Evolutionary conservation across 2,797 vertebrate genomes (phyloP).

Genomic region (Pseudochirops cupreus): DNA sequence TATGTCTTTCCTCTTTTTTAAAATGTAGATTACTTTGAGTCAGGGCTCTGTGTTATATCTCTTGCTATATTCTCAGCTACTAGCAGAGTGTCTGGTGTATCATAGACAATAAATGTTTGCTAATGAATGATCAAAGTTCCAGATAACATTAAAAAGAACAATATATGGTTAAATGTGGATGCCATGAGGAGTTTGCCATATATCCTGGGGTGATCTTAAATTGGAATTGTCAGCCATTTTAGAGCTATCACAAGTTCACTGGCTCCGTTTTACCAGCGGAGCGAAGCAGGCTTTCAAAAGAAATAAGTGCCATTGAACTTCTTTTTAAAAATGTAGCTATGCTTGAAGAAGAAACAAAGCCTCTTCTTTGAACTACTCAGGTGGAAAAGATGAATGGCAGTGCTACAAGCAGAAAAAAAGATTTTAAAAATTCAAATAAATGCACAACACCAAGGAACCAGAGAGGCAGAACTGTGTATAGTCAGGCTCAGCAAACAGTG

Average conservation of each 20-base stretch:
- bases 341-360: not conserved
- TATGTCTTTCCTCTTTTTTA: not conserved
- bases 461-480: not conserved
- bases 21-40: not conserved
- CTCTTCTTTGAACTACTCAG: not conserved
- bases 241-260: not conserved
- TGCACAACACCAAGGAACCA: not conserved
- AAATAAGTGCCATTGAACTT: not conserved
- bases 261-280: not conserved
- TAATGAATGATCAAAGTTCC: not conserved
- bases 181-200: not conserved
- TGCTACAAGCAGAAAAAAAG: not conserved
- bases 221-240: not conserved
- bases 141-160: not conserved
- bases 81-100: not conserved
- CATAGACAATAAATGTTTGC: not conserved
- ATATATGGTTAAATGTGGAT: not conserved
- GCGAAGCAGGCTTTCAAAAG: not conserved
- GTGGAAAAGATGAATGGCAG: not conserved
- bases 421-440: not conserved
- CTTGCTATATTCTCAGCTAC: not conserved
- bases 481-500: not conserved
- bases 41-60: not conserved
- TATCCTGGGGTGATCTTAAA: not conserved
- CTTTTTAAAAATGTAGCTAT: not conserved